Percentiles rank a stretch among this genome's conserved stretches.
Evolutionary conservation across 1,140 invertebrate species (phyloP).

Genomic region (Calliphora vicina): DNA sequence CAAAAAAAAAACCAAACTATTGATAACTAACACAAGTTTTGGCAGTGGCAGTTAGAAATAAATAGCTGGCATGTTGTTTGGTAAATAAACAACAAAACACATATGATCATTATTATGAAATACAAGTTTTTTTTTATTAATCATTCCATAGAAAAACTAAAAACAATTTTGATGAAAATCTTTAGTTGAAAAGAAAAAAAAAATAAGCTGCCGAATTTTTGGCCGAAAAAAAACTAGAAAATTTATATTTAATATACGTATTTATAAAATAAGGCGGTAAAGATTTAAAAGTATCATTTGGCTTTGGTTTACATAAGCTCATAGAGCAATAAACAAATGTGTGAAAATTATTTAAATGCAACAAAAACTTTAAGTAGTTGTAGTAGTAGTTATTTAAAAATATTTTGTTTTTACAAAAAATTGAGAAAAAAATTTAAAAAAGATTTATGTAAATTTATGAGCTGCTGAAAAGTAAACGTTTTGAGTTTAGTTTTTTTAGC

Average conservation of each 20-base stretch:
- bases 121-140: slow-evolving; percentile 15
- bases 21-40: slow-evolving; percentile 9
- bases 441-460: slow-evolving; percentile 25
- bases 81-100: background rate
- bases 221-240: slow-evolving; percentile 14
- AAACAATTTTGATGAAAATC: slow-evolving; percentile 28
- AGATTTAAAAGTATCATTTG: slow-evolving; percentile 27
- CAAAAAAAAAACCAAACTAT: slow-evolving; percentile 3
- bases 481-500: background rate
- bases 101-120: slow-evolving; percentile 34
- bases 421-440: background rate
- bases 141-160: background rate
- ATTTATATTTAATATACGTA: slow-evolving; percentile 30
- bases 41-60: slow-evolving; percentile 6
- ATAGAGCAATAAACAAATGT: slow-evolving; percentile 15
- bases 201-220: slow-evolving; percentile 27
- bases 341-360: slow-evolving; percentile 26
- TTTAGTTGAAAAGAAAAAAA: too few relatives aligned
- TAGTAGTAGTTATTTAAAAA: background rate
- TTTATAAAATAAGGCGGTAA: slow-evolving; percentile 22
- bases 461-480: slow-evolving; percentile 20
- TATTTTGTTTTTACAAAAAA: background rate
- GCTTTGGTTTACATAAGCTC: slow-evolving; percentile 10
- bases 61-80: background rate
- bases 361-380: slow-evolving; percentile 7